Percentiles rank a stretch among this genome's conserved stretches.
Conservation (phyloP, 2,888 invertebrate genomes). For the Phlogophora meticulosa region DNA sequence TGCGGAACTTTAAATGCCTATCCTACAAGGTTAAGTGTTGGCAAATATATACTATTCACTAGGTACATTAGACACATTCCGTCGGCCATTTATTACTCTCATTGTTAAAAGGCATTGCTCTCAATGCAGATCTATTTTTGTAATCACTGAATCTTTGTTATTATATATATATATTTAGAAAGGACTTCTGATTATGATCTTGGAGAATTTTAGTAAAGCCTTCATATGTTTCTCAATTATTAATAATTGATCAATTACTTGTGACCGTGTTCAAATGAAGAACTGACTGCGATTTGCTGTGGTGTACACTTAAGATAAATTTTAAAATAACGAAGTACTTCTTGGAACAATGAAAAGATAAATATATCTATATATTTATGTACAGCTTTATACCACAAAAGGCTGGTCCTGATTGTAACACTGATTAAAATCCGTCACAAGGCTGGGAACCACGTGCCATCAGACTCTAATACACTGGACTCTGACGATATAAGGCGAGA, state of each 20-base stretch:
- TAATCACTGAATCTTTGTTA: background rate
- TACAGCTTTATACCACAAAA: too few relatives aligned
- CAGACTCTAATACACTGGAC: too few relatives aligned
- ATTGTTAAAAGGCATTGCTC: constrained; percentile 28
- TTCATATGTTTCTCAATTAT: constrained; percentile 25
- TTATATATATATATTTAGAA: background rate
- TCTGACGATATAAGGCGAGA: too few relatives aligned
- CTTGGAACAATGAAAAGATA: background rate
- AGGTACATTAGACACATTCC: constrained; percentile 18
- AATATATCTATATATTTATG: background rate
- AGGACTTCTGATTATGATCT: background rate
- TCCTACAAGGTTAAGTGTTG: constrained; percentile 52
- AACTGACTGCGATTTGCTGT: background rate
- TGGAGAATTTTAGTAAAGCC: constrained; percentile 15
- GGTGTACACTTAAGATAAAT: background rate
- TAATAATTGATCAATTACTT: constrained; percentile 34
- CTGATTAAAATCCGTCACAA: background rate
- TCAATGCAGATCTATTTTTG: constrained; percentile 15
- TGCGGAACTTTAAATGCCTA: constrained; percentile 30
- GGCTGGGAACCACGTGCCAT: too few relatives aligned
- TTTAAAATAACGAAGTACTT: constrained; percentile 4
- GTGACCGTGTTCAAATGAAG: background rate
- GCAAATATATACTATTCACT: constrained; percentile 43
- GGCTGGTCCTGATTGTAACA: too few relatives aligned
- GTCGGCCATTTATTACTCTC: constrained; percentile 20